Conservation (phyloP, 2,888 invertebrate genomes). For the Drosophila paranaensis region DNA sequence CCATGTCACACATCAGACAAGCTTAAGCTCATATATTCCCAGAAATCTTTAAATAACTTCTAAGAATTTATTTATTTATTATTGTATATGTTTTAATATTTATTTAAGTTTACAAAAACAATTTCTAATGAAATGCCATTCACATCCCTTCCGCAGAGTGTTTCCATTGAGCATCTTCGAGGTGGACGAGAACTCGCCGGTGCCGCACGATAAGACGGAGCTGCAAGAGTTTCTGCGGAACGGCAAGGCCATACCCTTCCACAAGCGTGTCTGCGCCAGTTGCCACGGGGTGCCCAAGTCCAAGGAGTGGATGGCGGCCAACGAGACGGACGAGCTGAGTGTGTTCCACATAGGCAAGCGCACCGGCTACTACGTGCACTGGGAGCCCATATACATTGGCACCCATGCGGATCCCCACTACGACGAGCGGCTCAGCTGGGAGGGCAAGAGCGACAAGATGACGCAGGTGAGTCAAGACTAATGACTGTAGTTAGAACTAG, state of each 20-base stretch:
- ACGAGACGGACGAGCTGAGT: slow-evolving; percentile 89
- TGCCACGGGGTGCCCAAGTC: slow-evolving; percentile 95
- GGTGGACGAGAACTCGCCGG: slow-evolving; percentile 88
- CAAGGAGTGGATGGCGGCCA: slow-evolving; percentile 92
- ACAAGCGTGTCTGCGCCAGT: slow-evolving; percentile 94
- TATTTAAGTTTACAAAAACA: background rate
- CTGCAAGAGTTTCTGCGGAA: slow-evolving; percentile 90
- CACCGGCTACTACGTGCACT: slow-evolving; percentile 91
- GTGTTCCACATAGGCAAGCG: slow-evolving; percentile 94
- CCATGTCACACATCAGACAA: background rate
- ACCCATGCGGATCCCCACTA: slow-evolving; percentile 95
- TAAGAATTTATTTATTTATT: too few species aligned
- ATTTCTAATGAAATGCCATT: background rate
- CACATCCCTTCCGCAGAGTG: slow-evolving; percentile 86
- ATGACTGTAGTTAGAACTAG: background rate
- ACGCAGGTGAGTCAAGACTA: slow-evolving; percentile 89
- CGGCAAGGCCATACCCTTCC: slow-evolving; percentile 94
- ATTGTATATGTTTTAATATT: too few species aligned
- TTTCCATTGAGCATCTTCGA: slow-evolving; percentile 96
- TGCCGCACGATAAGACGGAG: slow-evolving; percentile 91
- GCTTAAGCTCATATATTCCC: background rate
- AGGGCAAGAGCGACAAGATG: slow-evolving; percentile 98
- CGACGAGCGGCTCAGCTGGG: slow-evolving; percentile 96
- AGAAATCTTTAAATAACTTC: too few species aligned
- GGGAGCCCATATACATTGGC: slow-evolving; percentile 98